These are phyloP conservation scores for Steromphala cineraria DNA, from an alignment of 2,888 invertebrate genomes.

Conservation along the genomic window DNA sequence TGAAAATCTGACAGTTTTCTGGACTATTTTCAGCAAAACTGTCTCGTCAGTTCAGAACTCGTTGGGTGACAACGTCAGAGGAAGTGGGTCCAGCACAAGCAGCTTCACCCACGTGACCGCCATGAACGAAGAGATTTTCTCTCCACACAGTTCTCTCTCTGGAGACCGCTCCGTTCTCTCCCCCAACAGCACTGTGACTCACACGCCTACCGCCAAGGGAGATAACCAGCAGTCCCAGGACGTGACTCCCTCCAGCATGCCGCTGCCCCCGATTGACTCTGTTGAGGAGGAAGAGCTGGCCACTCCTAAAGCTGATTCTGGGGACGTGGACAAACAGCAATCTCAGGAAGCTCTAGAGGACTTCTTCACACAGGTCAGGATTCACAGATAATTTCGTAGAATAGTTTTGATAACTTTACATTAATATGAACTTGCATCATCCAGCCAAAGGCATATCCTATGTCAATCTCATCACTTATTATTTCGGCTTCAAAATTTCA, in stretches of 20 bases:
- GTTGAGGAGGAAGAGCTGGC: conserved; percentile 60
- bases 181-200: conserved; percentile 55
- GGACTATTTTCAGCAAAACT: background rate
- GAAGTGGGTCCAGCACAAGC: conserved; percentile 59
- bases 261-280: conserved; percentile 60
- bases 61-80: background rate
- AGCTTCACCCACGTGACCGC: conserved; percentile 70
- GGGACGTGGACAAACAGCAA: conserved; percentile 34
- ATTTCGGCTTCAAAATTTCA: too few species aligned
- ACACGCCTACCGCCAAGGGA: conserved; percentile 41
- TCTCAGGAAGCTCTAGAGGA: conserved; percentile 29
- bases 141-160: conserved; percentile 56
- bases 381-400: too few species aligned
- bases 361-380: conserved; percentile 15
- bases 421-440: too few species aligned
- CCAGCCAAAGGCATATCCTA: too few species aligned
- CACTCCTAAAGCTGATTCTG: conserved; percentile 45
- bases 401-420: too few species aligned
- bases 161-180: conserved; percentile 38
- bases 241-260: conserved; percentile 61
- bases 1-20: background rate
- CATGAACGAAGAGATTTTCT: conserved; percentile 55
- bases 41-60: background rate
- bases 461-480: too few species aligned
- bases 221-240: conserved; percentile 31